Evolutionary conservation across 1,140 invertebrate species (phyloP).

Genomic region (Lordiphosa mommai): DNA sequence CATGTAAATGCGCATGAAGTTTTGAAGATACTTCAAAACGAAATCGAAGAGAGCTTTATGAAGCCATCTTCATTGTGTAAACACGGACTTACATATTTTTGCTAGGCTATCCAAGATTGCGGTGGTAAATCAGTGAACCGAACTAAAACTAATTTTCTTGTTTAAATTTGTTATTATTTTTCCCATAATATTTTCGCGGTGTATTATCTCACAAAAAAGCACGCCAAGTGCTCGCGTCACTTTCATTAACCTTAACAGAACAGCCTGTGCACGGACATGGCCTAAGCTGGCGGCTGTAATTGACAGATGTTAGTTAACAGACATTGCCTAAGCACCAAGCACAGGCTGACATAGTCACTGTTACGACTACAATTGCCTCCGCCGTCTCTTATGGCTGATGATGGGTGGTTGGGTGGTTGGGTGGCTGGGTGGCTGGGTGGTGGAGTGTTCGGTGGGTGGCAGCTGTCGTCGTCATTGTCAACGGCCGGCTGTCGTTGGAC

Average conservation of each 20-base stretch:
- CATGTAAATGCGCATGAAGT: no score
- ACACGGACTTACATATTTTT: no score
- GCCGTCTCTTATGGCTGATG: neutral
- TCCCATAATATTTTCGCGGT: no score
- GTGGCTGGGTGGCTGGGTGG: neutral
- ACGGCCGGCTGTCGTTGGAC: conserved; percentile 14
- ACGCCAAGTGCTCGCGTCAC: conserved; percentile 11
- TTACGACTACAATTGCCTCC: neutral
- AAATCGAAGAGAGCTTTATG: no score
- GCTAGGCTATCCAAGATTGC: no score
- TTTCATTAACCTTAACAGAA: conserved; percentile 55
- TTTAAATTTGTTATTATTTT: no score
- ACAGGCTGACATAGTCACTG: neutral
- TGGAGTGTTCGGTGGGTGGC: neutral
- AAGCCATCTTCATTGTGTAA: no score
- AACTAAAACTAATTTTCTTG: no score
- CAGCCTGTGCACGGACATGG: neutral
- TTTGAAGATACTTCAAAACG: no score
- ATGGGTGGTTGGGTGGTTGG: neutral
- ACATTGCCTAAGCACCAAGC: conserved; percentile 29
- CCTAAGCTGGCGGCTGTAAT: conserved; percentile 53
- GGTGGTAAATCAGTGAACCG: no score
- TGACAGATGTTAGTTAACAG: conserved; percentile 73
- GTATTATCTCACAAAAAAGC: neutral
- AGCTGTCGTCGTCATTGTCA: conserved; percentile 71